Evolutionary conservation across 2,888 invertebrate species (phyloP), one percentile per base, ranked within the genome.

Genomic region (Pyrochroa serraticornis): DNA sequence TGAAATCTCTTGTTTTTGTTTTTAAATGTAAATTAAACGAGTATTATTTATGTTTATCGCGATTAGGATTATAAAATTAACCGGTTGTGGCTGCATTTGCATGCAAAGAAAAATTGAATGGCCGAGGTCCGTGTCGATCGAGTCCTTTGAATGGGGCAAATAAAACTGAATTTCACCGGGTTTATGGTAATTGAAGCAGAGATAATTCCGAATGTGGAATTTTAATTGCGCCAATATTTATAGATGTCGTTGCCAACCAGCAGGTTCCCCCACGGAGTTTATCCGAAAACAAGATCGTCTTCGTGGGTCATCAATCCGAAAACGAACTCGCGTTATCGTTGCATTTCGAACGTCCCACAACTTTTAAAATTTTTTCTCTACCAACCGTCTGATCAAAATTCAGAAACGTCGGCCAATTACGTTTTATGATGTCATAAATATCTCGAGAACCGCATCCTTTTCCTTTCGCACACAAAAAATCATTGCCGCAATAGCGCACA

Each of bases 221-320:
- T 58, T 58, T 61, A 61, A 61, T 61, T 61, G 50, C 45, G 58
- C 46, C 58, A 53, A 61, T 61, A 61, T 61, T 61, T 61, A 22
- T 22, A 61, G 58, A 53, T 58, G 56, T 57, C 57, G 52, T 44
- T 41, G 46, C 55, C 35, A 37, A 10, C 13, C 47, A 9, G 9
- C 22, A 9, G 7, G 12, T 34, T n/a, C 45, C 6, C 10, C 9
- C 31, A 9, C 9, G 33, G n/a, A 8, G 31, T 30, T 5, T 22
- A 31, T 31, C 14, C 12, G 22, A 22, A 22, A 22, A 22, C 22
- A 22, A 22, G 22, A 22, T 22, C 22, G 22, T 22, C 22, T 22
- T 22, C 22, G 22, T 22, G 22, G 22, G 22, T 22, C 22, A 22
- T 22, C 22, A 22, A 22, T 22, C 22, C 22, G 22, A 22, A 22